Percentiles rank a stretch among this genome's conserved stretches.
These are phyloP conservation scores for Protodeltote pygarga DNA, from an alignment of 2,888 invertebrate species.

Conservation along the genomic window DNA sequence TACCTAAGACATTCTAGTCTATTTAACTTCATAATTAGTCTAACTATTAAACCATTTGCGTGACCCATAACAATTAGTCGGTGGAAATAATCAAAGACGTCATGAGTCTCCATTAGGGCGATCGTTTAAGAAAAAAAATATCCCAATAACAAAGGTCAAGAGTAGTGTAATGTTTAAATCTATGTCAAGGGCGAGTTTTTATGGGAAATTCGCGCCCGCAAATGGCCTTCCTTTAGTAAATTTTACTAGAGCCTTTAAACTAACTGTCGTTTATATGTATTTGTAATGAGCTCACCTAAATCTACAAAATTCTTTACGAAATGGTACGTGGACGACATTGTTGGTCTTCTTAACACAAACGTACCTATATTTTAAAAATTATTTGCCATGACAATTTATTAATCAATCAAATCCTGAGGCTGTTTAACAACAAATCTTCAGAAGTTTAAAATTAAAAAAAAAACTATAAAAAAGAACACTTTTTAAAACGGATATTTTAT, in stretches of 20 bases:
- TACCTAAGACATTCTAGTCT: not conserved
- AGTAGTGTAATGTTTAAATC: conserved; percentile 12
- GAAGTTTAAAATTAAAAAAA: no score
- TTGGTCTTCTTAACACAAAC: no score
- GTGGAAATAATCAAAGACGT: conserved; percentile 36
- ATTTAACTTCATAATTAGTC: not conserved
- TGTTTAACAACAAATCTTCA: no score
- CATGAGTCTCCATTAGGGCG: conserved; percentile 40
- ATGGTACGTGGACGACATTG: no score
- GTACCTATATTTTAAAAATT: no score
- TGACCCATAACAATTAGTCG: conserved; percentile 44
- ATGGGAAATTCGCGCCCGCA: not conserved
- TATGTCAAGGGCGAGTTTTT: conserved; percentile 35
- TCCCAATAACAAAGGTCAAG: conserved; percentile 34
- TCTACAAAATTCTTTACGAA: no score
- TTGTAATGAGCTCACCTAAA: no score
- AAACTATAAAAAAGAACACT: no score
- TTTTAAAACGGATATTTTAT: no score
- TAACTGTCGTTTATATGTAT: no score
- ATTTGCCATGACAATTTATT: no score
- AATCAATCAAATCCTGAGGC: no score
- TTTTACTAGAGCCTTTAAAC: not conserved
- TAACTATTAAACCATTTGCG: conserved; percentile 22
- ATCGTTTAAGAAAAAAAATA: conserved; percentile 25
- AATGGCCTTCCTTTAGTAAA: not conserved